Evolutionary conservation across 2,888 invertebrate genomes (phyloP), one percentile per base, ranked within the genome.

Genomic region (Leptothorax acervorum): DNA sequence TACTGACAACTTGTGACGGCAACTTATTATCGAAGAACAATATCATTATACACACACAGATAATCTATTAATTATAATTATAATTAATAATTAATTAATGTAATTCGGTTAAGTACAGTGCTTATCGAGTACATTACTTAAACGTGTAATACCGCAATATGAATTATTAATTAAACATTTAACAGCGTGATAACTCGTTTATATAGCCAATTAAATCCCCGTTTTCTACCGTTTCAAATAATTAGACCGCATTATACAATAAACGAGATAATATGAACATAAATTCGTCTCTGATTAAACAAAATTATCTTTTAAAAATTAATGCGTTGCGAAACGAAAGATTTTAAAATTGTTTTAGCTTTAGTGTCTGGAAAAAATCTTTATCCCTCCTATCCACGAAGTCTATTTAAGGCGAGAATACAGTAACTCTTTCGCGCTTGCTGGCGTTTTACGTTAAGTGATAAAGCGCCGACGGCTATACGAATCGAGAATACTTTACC

Each of bases 81-180:
- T 51, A 55, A n/a, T 76, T 55, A 0, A 3, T 42, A n/a, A n/a
- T 55, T 78, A 55, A 55, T n/a, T 66, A n/a, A 66, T 55, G 12
- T n/a, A 42, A 42, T 60, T 55, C n/a, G n/a, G 28, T 28, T 31
- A 45, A 53, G 3, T 66, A 31, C 51, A n/a, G 8, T 35, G 28
- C 3, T 51, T 31, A 39, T n/a, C 15, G 3, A 48, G 11, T n/a
- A 15, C 28, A 2, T 51, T 66, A 45, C 31, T 66, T 76, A 45
- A 65, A 55, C 15, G 31, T 11, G 5, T 18, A 31, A 70, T 45
- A 31, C 6, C 11, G 31, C 55, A 70, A 57, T 18, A 57, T 39
- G 11, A 35, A 57, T 68, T 66, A 42, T 76, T 78, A 78, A 78
- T 75, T 35, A 75, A 68, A 51, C 28, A 68, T 78, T 74, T 75